Evolutionary conservation across 2,113 vertebrate genomes (phyloP), one percentile per base, ranked within the genome.

Genomic region (Speoplatyrhinus poulsoni): DNA sequence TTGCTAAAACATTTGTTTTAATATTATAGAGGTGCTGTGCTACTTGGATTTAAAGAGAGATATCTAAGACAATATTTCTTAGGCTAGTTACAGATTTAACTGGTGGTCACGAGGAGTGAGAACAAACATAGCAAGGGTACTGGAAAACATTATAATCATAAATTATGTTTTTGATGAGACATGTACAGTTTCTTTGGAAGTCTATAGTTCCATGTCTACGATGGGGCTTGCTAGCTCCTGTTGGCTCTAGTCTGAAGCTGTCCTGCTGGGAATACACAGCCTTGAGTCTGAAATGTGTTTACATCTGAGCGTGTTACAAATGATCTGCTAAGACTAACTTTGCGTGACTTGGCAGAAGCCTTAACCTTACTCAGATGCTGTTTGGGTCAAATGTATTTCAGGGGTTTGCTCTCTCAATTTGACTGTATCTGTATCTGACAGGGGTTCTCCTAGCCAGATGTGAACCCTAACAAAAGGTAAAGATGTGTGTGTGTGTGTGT

Each of bases 321-420:
- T 94, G 87, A 92, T 91, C 89, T 89, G 82, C 87, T 90, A 85
- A 92, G 87, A 90, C 85, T 86, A 91, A 87, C 89, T 91, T 93
- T 93, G 91, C 92, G 90, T 94, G 93, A 94, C 92, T 94, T 94
- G 92, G 91, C 92, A 90, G 85, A 70, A 89, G 74, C 69, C 77
- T 86, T 91, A 88, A 91, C 88, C 89, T 92, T 88, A 75, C 81
- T 90, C 87, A 87, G 83, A 91, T 89, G 86, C 85, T 93, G 90
- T 91, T 92, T 92, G 81, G 89, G 89, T 93, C 90, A 89, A 82
- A 87, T 64, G 75, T 81, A 89, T 90, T 89, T 91, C 86, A 78
- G 84, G 84, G 86, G 84, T 82, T 91, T 89, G 81, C 76, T 70
- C 87, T 90, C 77, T 84, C 87, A 86, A 85, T 90, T 90, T 85